Evolutionary conservation across 2,888 invertebrate genomes (phyloP), one percentile per base, ranked within the genome.

Genomic region (Drosophila paramelanica): DNA sequence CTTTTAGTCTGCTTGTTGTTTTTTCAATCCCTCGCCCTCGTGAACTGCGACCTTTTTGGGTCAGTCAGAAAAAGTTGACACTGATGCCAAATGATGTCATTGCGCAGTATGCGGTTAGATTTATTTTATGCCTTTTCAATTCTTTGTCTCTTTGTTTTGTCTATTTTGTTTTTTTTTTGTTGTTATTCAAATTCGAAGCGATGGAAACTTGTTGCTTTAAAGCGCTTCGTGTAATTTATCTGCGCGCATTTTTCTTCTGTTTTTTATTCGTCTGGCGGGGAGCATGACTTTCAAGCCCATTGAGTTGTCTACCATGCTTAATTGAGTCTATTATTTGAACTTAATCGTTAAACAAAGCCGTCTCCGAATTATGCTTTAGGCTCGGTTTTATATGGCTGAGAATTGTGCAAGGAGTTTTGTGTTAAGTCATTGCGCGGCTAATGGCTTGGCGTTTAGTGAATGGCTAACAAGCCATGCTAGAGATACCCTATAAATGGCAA

Each of bases 31-130:
- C 38, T 46, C 39, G 25, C 13, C 41, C 31, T 39, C 36, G 25
- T 57, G 67, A 49, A 74, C 74, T 68, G 33, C 49, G 77, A 79
- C 77, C 77, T 79, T 79, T 77, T 62, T 46, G 61, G 79, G 57
- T 46, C 52, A 57, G 23, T 36, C 36, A 17, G 38, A 66, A 62
- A 64, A 75, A 66, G 86, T 81, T 84, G 88, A 88, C 85, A 89
- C 82, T 77, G 82, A 88, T 85, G 80, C 82, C 77, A 85, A 85
- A 77, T 89, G 85, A 88, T 85, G 85, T 85, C 85, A 85, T 88
- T 89, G 81, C 66, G 60, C 57, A 70, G 59, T 73, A 59, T 73
- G 68, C 47, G 72, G 75, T 74, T 70, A 67, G 59, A 64, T 72
- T 80, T 77, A 62, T 64, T 31, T 72, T 77, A 66, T 69, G 42